Evolutionary conservation across 1,140 invertebrate species (phyloP), one percentile per base, ranked within the genome.

Genomic region (Scaptodrosophila lebanonensis): DNA sequence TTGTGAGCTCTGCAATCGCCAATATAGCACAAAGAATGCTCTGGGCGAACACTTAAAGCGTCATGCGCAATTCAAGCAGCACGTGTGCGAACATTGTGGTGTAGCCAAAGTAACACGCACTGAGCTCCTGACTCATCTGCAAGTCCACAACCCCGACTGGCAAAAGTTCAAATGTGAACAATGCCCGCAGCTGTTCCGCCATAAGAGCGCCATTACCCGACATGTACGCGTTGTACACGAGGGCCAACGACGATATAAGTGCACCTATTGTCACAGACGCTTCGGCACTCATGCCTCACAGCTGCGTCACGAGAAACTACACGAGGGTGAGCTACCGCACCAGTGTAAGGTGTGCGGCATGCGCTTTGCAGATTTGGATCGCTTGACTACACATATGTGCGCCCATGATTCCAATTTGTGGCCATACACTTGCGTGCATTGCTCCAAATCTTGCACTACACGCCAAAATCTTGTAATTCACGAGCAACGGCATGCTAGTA

Each of bases 261-360:
- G 83, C 42, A 58, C 44, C 0, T 63, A 68, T 22, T 85, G 83
- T 12, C 38, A 70, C 5, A 85, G 85, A 29, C 47, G 70, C 12
- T 85, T 85, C 17, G 76, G 76, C 0, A 85, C 83, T 0, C 83
- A 84, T n/a, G 73, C 73, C 40, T 83, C 83, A 0, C 72, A 85
- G 52, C 13, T 79, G 16, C 73, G 83, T 0, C 83, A 85, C 51
- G 83, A 85, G 47, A 72, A 69, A 2, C 16, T 85, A 3, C 83
- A 85, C 15, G 53, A 36, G 5, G 57, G 54, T 3, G 52, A 67
- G 36, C 43, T 45, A 17, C 59, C 65, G 0, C 54, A 30, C 25
- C 30, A 38, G 3, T 67, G 65, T 44, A 38, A 54, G 11, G 15
- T 67, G 1, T 67, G 65, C 29, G n/a, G 42, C 7, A 59, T 60